Conservation (phyloP, 92 coral and sea anemone species). For the Zoanthus sociatus region DNA sequence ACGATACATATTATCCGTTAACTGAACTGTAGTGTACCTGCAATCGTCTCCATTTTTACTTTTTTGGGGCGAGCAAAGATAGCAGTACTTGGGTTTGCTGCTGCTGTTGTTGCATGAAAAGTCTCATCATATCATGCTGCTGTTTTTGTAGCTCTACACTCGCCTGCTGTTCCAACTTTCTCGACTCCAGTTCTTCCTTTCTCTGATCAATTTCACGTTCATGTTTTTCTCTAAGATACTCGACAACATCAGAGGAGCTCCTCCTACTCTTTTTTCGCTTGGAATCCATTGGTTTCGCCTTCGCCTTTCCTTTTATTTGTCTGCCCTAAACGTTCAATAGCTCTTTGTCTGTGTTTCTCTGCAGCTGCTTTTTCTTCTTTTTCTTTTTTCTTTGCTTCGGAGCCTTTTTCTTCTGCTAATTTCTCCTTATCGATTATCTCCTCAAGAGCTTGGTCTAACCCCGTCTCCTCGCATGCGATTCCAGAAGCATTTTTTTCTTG, state of each 20-base stretch:
- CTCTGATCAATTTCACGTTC: conserved; percentile 16
- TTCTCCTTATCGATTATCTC: conserved; percentile 48
- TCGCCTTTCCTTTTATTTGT: conserved; percentile 35
- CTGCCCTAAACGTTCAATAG: conserved; percentile 41
- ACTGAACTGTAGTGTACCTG: background rate
- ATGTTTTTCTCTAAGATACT: conserved; percentile 18
- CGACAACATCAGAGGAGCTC: conserved; percentile 25
- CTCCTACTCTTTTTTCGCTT: conserved; percentile 41
- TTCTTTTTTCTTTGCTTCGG: conserved; percentile 52
- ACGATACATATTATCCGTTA: background rate
- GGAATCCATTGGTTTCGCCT: conserved; percentile 36
- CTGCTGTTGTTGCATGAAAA: conserved; percentile 16
- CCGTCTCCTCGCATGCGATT: conserved; percentile 46
- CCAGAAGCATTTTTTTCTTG: conserved; percentile 34
- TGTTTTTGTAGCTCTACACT: background rate
- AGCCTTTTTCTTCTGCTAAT: conserved; percentile 42
- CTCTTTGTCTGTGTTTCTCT: conserved; percentile 42
- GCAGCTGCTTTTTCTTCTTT: conserved; percentile 52
- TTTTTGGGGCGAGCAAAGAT: too few relatives aligned
- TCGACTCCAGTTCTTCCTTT: conserved; percentile 25
- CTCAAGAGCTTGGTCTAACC: conserved; percentile 46
- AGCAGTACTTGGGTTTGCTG: background rate
- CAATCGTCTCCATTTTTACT: background rate
- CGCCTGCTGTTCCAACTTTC: background rate
- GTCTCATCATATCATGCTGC: conserved; percentile 10